These are phyloP conservation scores for Dolichopus griseipennis DNA, from an alignment of 2,888 invertebrate genomes.

Conservation along the genomic window DNA sequence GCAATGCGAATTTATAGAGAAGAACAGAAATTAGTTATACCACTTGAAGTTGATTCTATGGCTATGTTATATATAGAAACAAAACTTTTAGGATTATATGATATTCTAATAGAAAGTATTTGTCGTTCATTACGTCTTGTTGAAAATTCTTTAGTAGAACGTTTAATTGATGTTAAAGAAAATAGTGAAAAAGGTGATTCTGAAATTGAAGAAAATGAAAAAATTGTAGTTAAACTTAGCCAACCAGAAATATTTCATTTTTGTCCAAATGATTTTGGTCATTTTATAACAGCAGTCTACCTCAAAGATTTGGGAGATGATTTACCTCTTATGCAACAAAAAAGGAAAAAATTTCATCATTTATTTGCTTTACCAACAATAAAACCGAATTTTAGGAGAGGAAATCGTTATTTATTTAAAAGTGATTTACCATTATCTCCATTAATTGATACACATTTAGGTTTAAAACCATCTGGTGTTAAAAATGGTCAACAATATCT, in stretches of 20 bases:
- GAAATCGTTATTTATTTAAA: conserved; percentile 54
- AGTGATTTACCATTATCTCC: conserved; percentile 43
- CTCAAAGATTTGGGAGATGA: conserved; percentile 58
- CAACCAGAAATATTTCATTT: conserved; percentile 57
- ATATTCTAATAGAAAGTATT: conserved; percentile 64
- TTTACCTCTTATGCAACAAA: conserved; percentile 53
- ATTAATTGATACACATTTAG: conserved; percentile 66
- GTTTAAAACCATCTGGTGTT: conserved; percentile 37
- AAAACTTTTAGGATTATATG: conserved; percentile 55
- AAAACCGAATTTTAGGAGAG: conserved; percentile 65
- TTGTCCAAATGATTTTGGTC: conserved; percentile 59
- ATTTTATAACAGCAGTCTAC: conserved; percentile 67
- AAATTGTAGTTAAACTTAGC: neutral
- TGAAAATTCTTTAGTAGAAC: conserved; percentile 54
- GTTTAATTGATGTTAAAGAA: conserved; percentile 38
- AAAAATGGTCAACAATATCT: conserved; percentile 47
- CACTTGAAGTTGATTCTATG: conserved; percentile 60
- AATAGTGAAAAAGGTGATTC: neutral
- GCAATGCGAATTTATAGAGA: conserved; percentile 31
- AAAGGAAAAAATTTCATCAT: conserved; percentile 60
- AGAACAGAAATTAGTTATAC: conserved; percentile 43
- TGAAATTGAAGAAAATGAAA: neutral
- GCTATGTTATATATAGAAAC: conserved; percentile 60
- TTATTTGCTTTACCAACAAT: conserved; percentile 58
- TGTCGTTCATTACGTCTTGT: conserved; percentile 59